phyloP scores from a whole-genome alignment of 2,888 invertebrate species.

The Lasioglossum morio region DNA sequence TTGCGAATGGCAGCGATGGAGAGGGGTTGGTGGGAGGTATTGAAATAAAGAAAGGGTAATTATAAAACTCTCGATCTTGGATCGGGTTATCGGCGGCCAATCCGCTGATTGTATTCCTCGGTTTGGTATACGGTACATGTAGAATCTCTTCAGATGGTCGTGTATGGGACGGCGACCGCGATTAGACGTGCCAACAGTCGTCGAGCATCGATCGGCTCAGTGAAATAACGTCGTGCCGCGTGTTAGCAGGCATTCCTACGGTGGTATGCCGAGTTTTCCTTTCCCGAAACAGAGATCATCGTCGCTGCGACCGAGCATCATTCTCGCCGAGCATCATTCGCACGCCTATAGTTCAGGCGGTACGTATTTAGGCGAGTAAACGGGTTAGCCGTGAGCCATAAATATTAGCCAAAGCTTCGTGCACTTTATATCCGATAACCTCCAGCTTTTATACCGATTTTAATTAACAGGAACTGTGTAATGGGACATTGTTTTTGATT shows the following conservation, averaged over 20 bases:
- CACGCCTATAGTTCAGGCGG: not conserved
- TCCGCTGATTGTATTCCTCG: constrained; percentile 32
- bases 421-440: constrained; percentile 26
- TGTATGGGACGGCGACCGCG: constrained; percentile 29
- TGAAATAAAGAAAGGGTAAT: constrained; percentile 25
- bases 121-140: constrained; percentile 27
- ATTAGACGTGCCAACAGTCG: constrained; percentile 46
- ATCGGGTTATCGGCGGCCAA: constrained; percentile 58
- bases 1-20: not conserved
- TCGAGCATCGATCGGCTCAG: constrained; percentile 43
- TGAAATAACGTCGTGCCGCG: constrained; percentile 36
- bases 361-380: not conserved
- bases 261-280: constrained; percentile 28
- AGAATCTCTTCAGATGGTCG: constrained; percentile 18
- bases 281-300: not conserved
- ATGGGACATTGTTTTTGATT: too few species aligned
- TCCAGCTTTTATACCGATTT: not conserved
- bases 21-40: not conserved
- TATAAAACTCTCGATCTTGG: constrained; percentile 44
- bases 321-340: not conserved
- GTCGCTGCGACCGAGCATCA: not conserved
- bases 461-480: not conserved
- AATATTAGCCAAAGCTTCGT: not conserved
- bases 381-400: not conserved
- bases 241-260: constrained; percentile 32